Evolutionary conservation across 2,113 vertebrate genomes (phyloP), one percentile per base, ranked within the genome.

Genomic region (Rutilus rutilus): DNA sequence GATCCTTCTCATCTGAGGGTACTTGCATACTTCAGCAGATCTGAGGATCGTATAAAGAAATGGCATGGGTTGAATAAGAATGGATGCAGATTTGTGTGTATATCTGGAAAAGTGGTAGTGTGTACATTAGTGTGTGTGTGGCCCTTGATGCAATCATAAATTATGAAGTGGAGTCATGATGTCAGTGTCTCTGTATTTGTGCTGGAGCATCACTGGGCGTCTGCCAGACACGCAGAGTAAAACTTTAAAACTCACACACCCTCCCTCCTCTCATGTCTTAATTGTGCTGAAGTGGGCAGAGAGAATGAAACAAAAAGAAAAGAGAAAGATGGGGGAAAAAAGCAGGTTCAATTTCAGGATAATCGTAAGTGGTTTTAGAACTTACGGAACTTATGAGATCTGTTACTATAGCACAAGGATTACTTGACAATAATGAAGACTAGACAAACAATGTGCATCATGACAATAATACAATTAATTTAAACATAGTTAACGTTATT

Each of bases 261-360:
- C 77, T 79, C 52, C 52, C 52, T 57, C 30, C 52, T n/a, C 36
- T 21, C 27, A 15, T 9, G 36, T 19, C 17, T 33, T 2, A 65
- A 42, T 54, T 6, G 87, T 88, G 87, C 87, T 83, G 89, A 84
- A 87, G 85, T 87, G 90, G 87, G 88, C 90, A 90, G 65, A 86
- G 80, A 73, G 84, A 42, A 81, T 27, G 76, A 83, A 69, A 82
- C 78, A 86, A 42, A 69, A 39, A 85, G 73, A 23, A 42, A 84
- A 1, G 45, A 27, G 7, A 33, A 17, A 52, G 14, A 54, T 2
- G 14, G 15, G 21, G 6, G 5, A 19, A 52, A 52, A 19, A 5
- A 77, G 25, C 50, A 57, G 19, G 50, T 54, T 52, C 23, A 57
- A 6, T 54, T 76, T 17, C 45, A 33, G 4, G 2, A 12, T 54